Evolutionary conservation across 2,797 vertebrate genomes (phyloP).

Genomic region (Ambastaia sidthimunki): DNA sequence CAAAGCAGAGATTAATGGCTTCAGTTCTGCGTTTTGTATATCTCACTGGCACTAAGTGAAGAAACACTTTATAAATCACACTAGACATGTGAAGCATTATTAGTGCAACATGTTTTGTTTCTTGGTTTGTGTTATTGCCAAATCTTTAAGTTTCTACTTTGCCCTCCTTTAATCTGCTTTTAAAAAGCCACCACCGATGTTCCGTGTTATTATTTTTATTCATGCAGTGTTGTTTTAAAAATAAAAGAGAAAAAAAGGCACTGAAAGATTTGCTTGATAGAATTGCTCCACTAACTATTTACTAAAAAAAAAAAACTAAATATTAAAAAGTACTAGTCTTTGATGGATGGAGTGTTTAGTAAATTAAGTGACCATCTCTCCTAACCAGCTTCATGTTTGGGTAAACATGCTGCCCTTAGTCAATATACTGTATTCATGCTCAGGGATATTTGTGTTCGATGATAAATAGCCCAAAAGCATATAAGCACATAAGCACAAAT

Average conservation of each 20-base stretch:
- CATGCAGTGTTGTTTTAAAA: constrained; percentile 9
- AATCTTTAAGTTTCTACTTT: constrained; percentile 69
- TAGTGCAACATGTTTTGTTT: constrained; percentile 70
- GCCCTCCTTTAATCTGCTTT: constrained; percentile 71
- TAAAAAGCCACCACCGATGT: constrained; percentile 63
- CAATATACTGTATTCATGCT: constrained; percentile 24
- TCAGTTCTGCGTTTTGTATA: constrained; percentile 79
- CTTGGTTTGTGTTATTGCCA: constrained; percentile 71
- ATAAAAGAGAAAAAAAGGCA: background rate
- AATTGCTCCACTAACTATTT: constrained; percentile 36
- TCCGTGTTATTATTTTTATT: constrained; percentile 43
- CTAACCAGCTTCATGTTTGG: constrained; percentile 36
- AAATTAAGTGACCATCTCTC: constrained; percentile 5
- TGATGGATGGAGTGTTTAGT: constrained; percentile 26
- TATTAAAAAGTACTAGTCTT: constrained; percentile 15
- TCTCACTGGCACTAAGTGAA: constrained; percentile 72
- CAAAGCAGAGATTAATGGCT: constrained; percentile 82
- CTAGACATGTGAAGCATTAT: constrained; percentile 72
- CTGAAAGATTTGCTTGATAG: background rate
- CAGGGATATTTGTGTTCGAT: constrained; percentile 46
- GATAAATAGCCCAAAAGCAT: constrained; percentile 56
- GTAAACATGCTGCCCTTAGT: constrained; percentile 36
- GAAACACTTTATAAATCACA: constrained; percentile 90
- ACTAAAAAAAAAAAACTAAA: constrained; percentile 27
- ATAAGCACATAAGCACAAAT: constrained; percentile 56